phyloP scores from a whole-genome alignment of 1,140 invertebrate species.

The Drepana arcuata region DNA sequence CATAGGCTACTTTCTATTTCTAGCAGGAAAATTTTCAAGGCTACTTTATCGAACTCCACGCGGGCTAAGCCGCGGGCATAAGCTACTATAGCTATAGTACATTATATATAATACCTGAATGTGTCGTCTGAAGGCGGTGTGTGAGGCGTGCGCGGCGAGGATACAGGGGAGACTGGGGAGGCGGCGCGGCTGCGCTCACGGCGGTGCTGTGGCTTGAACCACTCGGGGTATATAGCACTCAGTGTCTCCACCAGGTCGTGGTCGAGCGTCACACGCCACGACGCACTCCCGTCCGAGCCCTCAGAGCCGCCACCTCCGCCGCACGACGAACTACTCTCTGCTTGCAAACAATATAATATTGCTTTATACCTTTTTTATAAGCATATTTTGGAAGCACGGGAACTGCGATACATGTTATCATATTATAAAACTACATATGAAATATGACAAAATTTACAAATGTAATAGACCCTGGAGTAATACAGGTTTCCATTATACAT shows the following conservation, averaged over 20 bases:
- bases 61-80: background rate
- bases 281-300: constrained; percentile 83
- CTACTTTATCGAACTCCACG: too few relatives aligned
- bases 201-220: constrained; percentile 79
- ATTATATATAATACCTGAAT: constrained; percentile 30
- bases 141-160: constrained; percentile 22
- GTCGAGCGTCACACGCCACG: constrained; percentile 92
- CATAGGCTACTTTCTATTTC: too few relatives aligned
- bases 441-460: too few relatives aligned
- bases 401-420: too few relatives aligned
- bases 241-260: constrained; percentile 92
- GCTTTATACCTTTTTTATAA: background rate
- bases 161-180: constrained; percentile 34
- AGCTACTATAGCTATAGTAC: background rate
- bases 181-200: constrained; percentile 54
- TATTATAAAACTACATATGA: too few relatives aligned
- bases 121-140: constrained; percentile 45
- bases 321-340: constrained; percentile 83
- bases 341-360: constrained; percentile 6
- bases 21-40: too few relatives aligned
- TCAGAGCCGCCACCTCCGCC: constrained; percentile 57
- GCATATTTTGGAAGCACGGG: too few relatives aligned
- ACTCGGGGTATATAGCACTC: constrained; percentile 91
- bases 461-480: too few relatives aligned
- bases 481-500: too few relatives aligned